phyloP scores from a whole-genome alignment of 2,113 vertebrate species.

The Brevimyrus niger region DNA sequence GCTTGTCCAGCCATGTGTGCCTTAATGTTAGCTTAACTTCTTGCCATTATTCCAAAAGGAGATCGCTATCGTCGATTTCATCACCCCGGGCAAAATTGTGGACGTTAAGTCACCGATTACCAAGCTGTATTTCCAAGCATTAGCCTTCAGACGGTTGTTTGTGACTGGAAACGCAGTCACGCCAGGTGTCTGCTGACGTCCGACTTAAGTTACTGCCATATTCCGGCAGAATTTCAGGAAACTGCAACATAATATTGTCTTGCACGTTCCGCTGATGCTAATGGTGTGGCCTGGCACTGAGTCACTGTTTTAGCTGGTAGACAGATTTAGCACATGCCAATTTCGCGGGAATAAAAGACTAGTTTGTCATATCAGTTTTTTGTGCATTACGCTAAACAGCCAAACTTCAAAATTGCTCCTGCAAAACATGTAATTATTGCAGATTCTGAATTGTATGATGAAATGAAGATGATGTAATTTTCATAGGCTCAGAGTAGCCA shows the following conservation, averaged over 20 bases:
- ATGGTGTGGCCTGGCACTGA: background rate
- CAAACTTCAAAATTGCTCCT: background rate
- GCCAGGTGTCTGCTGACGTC: background rate
- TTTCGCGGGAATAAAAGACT: background rate
- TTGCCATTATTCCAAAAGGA: background rate
- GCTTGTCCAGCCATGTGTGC: background rate
- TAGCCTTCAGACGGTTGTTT: background rate
- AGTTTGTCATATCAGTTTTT: background rate
- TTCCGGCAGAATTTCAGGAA: background rate
- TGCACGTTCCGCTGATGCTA: background rate
- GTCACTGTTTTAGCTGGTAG: background rate
- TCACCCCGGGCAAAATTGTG: background rate
- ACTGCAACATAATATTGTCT: background rate
- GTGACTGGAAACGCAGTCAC: background rate
- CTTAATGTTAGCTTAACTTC: background rate
- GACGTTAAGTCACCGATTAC: slow-evolving; percentile 1
- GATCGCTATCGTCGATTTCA: background rate
- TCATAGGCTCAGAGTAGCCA: background rate
- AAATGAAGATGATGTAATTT: background rate
- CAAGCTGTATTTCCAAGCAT: slow-evolving; percentile 7
- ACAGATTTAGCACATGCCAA: background rate
- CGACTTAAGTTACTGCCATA: background rate
- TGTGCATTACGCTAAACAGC: background rate
- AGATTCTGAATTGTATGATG: background rate
- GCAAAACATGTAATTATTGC: background rate